Conservation (phyloP, 2,113 vertebrate species). For the Chloropsis hardwickii region DNA sequence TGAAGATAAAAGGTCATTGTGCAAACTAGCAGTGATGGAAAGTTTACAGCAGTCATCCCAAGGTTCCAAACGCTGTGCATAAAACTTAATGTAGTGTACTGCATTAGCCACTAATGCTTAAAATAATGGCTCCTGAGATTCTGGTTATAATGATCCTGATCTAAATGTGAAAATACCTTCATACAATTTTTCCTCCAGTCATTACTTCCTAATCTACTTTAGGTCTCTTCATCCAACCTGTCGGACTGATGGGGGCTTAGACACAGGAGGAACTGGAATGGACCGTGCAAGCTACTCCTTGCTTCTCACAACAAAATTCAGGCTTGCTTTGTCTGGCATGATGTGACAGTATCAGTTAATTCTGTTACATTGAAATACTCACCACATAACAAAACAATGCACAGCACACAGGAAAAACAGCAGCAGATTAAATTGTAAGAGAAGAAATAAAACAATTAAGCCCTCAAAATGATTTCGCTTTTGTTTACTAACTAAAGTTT, state of each 20-base stretch:
- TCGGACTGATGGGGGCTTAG: background rate
- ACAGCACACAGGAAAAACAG: background rate
- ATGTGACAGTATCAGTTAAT: background rate
- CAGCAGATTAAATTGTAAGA: background rate
- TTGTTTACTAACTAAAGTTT: background rate
- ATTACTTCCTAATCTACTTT: background rate
- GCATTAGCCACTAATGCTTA: background rate
- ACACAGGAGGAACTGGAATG: background rate
- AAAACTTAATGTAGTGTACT: constrained; percentile 43
- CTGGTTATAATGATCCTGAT: background rate
- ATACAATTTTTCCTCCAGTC: background rate
- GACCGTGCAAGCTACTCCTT: background rate
- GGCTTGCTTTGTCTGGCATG: background rate
- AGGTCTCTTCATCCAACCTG: background rate
- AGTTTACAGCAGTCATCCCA: background rate
- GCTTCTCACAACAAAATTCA: background rate
- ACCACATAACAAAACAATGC: background rate
- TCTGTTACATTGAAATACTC: background rate
- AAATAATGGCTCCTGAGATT: constrained; percentile 14
- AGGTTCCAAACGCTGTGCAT: background rate
- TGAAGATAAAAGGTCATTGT: constrained; percentile 36
- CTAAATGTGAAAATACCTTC: background rate
- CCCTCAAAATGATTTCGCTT: background rate
- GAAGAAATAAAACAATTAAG: background rate
- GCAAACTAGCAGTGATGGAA: background rate